These are phyloP conservation scores for Microcebus lehilahytsara DNA, from an alignment of 2,113 vertebrate species.

Conservation along the genomic window DNA sequence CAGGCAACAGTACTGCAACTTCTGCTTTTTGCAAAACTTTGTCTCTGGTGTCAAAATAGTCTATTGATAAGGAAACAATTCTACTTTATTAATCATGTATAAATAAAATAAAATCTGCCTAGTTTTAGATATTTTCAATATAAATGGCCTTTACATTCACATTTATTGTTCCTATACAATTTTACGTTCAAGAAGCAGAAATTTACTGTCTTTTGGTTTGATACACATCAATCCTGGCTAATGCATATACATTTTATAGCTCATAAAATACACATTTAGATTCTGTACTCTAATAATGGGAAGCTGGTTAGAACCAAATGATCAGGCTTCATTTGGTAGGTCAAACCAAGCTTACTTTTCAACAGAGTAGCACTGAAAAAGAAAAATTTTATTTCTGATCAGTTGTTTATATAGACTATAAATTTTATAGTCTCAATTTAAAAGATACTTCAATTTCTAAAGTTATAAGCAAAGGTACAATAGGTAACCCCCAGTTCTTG, in stretches of 20 bases:
- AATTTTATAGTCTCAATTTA: background rate
- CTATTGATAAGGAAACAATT: background rate
- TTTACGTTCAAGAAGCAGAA: background rate
- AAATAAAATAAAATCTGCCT: background rate
- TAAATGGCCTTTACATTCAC: background rate
- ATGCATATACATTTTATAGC: rapidly evolving
- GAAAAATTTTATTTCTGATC: background rate
- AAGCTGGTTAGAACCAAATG: background rate
- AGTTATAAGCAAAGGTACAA: background rate
- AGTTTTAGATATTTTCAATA: background rate
- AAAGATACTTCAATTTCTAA: background rate
- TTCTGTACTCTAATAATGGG: background rate
- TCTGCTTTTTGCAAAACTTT: background rate
- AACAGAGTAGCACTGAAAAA: background rate
- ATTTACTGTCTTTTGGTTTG: background rate
- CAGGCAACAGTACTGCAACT: background rate
- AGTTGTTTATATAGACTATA: background rate
- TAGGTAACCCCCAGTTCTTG: background rate
- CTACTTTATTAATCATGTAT: background rate
- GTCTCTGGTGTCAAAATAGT: background rate
- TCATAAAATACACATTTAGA: background rate
- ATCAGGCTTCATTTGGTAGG: background rate
- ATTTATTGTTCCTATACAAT: background rate
- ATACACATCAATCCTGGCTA: background rate
- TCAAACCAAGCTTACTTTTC: background rate